Evolutionary conservation across 2,888 invertebrate species (phyloP), one percentile per base, ranked within the genome.

Genomic region (Synanthedon formicaeformis): DNA sequence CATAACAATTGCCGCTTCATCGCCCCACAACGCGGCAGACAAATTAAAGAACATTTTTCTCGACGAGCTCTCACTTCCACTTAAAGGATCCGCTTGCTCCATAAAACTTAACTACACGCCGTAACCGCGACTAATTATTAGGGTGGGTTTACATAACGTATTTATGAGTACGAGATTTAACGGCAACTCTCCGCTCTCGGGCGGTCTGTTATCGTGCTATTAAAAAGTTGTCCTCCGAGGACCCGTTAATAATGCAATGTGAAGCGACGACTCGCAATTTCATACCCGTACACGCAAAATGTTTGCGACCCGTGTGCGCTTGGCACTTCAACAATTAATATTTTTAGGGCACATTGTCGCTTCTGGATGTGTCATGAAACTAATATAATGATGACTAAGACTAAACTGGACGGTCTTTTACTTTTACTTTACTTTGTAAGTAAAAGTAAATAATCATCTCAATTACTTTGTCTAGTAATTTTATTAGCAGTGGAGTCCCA

Each of bases 81-180:
- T 71, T 73, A 71, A 66, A 71, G 67, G 71, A 73, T 69, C 65
- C 66, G 69, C 71, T 61, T 69, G 74, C 72, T 71, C 72, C 82
- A 83, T 86, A 86, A 86, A 86, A 84, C 83, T 83, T 83, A 86
- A 86, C 81, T 81, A 78, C 78, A 73, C 73, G 74, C 76, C 76
- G 82, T 83, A 84, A 84, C 83, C 78, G 74, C 79, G 78, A 82
- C 87, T 87, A 87, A 87, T 87, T 85, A 86, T 86, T 78, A 85
- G 85, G 86, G 85, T 81, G 74, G 83, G 85, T 84, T 86, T 85
- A 85, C 87, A 86, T 86, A 84, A 81, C 80, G 74, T 86, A 87
- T 86, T 87, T 86, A 87, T 85, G 86, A 81, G 79, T 76, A 74
- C 69, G 80, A 83, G 85, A 85, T 87, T 86, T 84, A 82, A 81